These are phyloP conservation scores for Lates calcarifer DNA, from an alignment of 2,113 vertebrate species.

Conservation along the genomic window DNA sequence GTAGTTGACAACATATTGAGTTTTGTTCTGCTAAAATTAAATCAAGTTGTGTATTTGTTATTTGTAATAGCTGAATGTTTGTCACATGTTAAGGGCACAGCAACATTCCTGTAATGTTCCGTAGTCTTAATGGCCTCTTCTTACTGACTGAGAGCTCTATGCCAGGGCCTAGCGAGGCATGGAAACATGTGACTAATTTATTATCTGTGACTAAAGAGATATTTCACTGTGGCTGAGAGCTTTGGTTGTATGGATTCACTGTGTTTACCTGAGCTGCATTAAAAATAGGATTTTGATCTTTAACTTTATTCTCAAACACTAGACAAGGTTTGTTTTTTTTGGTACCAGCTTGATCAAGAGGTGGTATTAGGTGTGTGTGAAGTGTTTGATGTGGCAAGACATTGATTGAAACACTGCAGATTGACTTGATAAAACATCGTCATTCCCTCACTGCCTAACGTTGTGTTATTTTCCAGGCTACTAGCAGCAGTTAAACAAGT, in stretches of 20 bases:
- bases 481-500: too few species aligned
- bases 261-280: not conserved
- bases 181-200: constrained; percentile 42
- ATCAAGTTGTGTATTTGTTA: constrained; percentile 5
- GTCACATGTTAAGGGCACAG: not conserved
- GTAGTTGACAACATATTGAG: not conserved
- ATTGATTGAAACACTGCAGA: too few species aligned
- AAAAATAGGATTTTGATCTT: not conserved
- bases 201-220: constrained; percentile 29
- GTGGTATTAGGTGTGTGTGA: too few species aligned
- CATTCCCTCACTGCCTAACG: too few species aligned
- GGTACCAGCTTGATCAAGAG: too few species aligned
- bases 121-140: not conserved
- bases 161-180: not conserved
- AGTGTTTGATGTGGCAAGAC: too few species aligned
- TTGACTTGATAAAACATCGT: too few species aligned
- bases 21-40: not conserved
- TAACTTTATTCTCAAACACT: not conserved
- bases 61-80: constrained; percentile 18
- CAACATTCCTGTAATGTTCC: constrained; percentile 21
- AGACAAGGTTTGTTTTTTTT: too few species aligned
- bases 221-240: constrained; percentile 10
- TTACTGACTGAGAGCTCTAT: not conserved
- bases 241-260: constrained; percentile 11
- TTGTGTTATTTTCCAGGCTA: too few species aligned